A percentile compares a stretch with the other conserved stretches of the same genome.
These are phyloP conservation scores for Spinus olivaceus DNA, from an alignment of 2,797 vertebrate genomes.

Conservation along the genomic window DNA sequence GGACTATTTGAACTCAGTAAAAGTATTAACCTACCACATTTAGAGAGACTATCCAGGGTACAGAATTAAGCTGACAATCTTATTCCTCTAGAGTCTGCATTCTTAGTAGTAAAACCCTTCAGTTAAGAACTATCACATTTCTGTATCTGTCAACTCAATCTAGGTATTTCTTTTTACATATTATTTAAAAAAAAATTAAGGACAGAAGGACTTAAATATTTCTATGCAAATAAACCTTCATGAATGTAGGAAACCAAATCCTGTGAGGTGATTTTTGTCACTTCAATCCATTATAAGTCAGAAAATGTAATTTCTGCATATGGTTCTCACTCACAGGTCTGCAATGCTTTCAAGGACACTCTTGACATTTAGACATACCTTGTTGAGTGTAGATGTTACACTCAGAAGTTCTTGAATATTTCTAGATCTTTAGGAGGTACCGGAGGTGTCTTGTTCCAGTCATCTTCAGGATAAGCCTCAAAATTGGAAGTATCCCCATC, in stretches of 20 bases:
- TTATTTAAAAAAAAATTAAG: not conserved
- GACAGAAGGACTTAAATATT: not conserved
- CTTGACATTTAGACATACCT: constrained; percentile 36
- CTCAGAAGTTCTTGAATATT: constrained; percentile 93
- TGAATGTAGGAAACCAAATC: not conserved
- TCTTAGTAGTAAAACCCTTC: not conserved
- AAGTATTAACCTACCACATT: not conserved
- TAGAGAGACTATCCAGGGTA: not conserved
- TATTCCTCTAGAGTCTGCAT: not conserved
- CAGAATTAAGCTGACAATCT: not conserved
- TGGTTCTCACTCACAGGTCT: not conserved
- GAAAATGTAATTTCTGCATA: not conserved
- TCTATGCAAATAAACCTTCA: not conserved
- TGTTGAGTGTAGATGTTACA: not conserved
- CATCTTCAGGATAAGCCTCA: constrained; percentile 91
- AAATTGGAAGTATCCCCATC: constrained; percentile 97
- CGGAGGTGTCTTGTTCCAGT: constrained; percentile 86
- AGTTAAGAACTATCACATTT: not conserved
- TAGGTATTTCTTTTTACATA: not conserved
- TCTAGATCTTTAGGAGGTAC: constrained; percentile 90
- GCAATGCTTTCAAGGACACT: not conserved
- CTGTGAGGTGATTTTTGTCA: not conserved
- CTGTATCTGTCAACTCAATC: not conserved
- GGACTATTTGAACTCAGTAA: not conserved
- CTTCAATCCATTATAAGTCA: not conserved